Percentiles rank a stretch among this genome's conserved stretches.
Conservation (phyloP, 2,113 vertebrate species). For the Atrichornis clamosus region DNA sequence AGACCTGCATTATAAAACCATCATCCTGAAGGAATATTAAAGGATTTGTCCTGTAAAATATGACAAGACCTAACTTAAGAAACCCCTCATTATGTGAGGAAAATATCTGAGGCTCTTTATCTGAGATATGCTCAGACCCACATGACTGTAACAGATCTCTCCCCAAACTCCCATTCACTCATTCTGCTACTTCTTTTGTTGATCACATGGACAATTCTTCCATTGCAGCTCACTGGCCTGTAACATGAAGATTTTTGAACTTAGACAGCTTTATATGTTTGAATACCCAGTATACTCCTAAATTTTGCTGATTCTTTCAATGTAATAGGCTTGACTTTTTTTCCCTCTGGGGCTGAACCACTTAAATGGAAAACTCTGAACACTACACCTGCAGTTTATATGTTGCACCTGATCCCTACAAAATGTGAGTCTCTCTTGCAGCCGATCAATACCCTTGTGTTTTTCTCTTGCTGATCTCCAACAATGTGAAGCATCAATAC, state of each 20-base stretch:
- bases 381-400: background rate
- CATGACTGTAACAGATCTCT: background rate
- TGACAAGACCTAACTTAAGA: background rate
- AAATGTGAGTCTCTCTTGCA: background rate
- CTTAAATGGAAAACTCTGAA: background rate
- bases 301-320: background rate
- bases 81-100: background rate
- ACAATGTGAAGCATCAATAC: accelerated
- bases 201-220: background rate
- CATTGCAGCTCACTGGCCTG: background rate
- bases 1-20: background rate
- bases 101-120: background rate
- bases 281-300: background rate
- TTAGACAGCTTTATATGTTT: background rate
- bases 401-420: background rate
- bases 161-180: background rate
- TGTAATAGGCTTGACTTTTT: background rate
- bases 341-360: background rate
- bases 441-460: background rate
- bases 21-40: background rate
- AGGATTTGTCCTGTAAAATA: background rate
- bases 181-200: background rate
- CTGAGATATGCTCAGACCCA: background rate
- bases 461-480: background rate
- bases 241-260: background rate